Evolutionary conservation across 2,888 invertebrate species (phyloP).

Genomic region (Melinopterus prodromus): DNA sequence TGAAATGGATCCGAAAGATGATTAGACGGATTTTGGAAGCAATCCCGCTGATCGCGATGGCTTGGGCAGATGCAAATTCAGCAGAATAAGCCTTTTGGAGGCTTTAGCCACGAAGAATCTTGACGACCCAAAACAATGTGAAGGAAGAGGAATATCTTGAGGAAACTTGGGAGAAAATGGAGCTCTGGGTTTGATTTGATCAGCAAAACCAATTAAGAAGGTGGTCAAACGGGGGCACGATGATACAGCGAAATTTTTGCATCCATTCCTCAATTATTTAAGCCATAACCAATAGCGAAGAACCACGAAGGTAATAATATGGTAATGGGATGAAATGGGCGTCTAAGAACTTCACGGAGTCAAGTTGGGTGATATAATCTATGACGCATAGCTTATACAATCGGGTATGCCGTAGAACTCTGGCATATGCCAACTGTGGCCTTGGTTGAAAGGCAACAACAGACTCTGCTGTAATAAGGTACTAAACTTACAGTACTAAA

Average conservation of each 20-base stretch:
- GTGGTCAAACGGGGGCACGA: conserved; percentile 67
- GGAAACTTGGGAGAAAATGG: conserved; percentile 77
- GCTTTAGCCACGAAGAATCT: conserved; percentile 49
- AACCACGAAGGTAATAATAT: no score
- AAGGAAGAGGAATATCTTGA: conserved; percentile 67
- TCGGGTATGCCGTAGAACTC: no score
- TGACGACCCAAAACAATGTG: conserved; percentile 53
- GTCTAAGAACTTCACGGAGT: no score
- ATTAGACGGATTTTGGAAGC: conserved; percentile 22
- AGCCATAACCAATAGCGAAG: no score
- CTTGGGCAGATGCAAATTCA: conserved; percentile 60
- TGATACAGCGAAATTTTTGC: background rate
- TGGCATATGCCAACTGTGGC: background rate
- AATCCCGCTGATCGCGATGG: conserved; percentile 61
- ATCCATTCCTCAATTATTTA: no score
- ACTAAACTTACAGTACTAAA: background rate
- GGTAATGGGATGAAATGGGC: no score
- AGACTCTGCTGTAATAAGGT: background rate
- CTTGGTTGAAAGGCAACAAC: background rate
- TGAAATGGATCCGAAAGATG: conserved; percentile 58
- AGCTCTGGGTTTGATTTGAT: conserved; percentile 90
- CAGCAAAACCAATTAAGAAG: conserved; percentile 87
- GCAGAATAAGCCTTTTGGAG: conserved; percentile 45
- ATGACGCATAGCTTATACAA: no score
- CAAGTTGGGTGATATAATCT: no score